Base-by-base conservation (phyloP, 2,797 vertebrate genomes). In the Pangasius djambal region DNA sequence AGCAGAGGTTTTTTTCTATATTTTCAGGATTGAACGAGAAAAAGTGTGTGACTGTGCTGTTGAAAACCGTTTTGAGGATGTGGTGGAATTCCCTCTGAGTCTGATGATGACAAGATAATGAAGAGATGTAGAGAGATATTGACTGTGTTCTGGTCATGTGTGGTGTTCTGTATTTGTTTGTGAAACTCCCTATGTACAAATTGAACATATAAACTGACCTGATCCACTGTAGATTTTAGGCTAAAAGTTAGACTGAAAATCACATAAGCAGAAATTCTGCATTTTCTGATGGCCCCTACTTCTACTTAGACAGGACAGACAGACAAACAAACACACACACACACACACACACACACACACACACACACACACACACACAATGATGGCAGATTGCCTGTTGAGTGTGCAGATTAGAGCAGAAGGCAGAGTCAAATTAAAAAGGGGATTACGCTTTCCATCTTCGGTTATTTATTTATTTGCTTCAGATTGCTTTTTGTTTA, bases 351-450 rank as follows among this genome's bases (percentile, higher is more conserved):
- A 40, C 37, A 75, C 77, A 79, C 40, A 75, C 28, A 84, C 61
- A 87, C 89, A 83, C 70, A 70, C 79, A 55, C 63, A 85, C 74
- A 75, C 82, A 40, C 22, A 83, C 28, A 15, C 3, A 72, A 13
- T 69, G 50, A 44, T 67, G 48, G 50, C 85, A 83, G 83, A 89
- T 65, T 83, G 87, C 86, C 89, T 83, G 81, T 87, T 63, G 52
- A 72, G 84, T 83, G 72, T 57, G 86, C 44, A 90, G 92, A 93
- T 94, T 93, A 94, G 89, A 92, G 86, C 83, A 84, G 88, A 91
- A 92, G 89, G 83, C 70, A 0, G 4, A 79, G 67, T 72, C 85
- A 94, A 93, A 94, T 94, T 92, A 93, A 94, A 95, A 93, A 91
- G 59, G 61, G 89, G 90, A 93, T 95, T 94, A 93, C 25, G 55